Evolutionary conservation across 1,140 invertebrate genomes (phyloP).

Genomic region (Lucilia cuprina): DNA sequence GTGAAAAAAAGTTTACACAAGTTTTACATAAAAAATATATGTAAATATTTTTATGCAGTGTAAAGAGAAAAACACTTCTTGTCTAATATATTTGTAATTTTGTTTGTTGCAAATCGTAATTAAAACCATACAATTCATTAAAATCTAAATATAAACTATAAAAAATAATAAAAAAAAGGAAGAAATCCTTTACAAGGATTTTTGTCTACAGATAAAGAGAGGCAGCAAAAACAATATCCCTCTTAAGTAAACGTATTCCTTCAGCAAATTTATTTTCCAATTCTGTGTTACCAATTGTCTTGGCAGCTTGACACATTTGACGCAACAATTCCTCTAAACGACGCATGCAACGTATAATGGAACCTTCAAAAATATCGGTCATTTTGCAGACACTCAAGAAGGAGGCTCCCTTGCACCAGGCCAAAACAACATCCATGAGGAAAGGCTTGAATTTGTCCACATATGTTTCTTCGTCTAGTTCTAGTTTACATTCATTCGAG

Average conservation of each 20-base stretch:
- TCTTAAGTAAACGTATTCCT: constrained; percentile 90
- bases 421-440: constrained; percentile 96
- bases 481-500: constrained; percentile 88
- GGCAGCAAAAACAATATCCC: constrained; percentile 99
- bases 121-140: background rate
- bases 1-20: too few species aligned
- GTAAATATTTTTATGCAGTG: background rate
- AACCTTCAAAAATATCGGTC: constrained; percentile 99
- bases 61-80: too few species aligned
- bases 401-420: constrained; percentile 93
- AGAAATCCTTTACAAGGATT: constrained; percentile 43
- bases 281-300: constrained; percentile 95
- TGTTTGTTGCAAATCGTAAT: too few species aligned
- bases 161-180: background rate
- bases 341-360: constrained; percentile 97
- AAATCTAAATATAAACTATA: background rate
- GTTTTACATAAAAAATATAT: background rate
- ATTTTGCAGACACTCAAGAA: constrained; percentile 95
- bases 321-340: constrained; percentile 94
- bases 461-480: constrained; percentile 90
- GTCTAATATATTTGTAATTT: background rate
- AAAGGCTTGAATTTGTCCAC: constrained; percentile 93
- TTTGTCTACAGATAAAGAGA: constrained; percentile 90
- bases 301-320: constrained; percentile 95
- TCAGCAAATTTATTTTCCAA: constrained; percentile 96